A percentile compares a stretch with the other conserved stretches of the same genome.
Evolutionary conservation across 2,113 vertebrate species (phyloP).

Genomic region (Pionites leucogaster): DNA sequence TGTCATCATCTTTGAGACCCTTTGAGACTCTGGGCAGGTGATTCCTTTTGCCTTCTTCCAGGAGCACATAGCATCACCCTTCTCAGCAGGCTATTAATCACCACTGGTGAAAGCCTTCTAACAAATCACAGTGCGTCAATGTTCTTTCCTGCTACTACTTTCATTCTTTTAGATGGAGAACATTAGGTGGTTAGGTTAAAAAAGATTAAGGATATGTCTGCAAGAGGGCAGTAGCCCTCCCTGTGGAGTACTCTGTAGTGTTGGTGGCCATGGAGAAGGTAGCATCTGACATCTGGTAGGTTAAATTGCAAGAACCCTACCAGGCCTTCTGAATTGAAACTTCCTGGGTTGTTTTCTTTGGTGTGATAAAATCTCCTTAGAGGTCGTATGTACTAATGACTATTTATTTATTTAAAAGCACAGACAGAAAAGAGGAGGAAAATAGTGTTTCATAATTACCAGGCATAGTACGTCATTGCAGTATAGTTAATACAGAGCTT

Average conservation of each 20-base stretch:
- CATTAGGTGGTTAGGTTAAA: neutral
- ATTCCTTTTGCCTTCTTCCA: neutral
- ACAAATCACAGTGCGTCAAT: neutral
- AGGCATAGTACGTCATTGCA: fast-evolving
- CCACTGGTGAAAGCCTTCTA: neutral
- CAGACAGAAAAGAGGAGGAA: neutral
- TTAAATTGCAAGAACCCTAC: neutral
- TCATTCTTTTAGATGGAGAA: neutral
- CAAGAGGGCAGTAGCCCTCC: neutral
- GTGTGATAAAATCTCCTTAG: neutral
- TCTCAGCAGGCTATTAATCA: neutral
- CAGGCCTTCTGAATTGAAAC: neutral
- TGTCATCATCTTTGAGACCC: neutral
- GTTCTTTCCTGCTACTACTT: neutral
- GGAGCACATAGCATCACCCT: neutral
- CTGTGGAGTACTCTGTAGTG: neutral
- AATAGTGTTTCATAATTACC: neutral
- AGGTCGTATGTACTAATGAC: neutral
- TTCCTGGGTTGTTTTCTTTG: neutral
- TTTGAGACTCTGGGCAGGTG: neutral
- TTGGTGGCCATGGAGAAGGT: neutral
- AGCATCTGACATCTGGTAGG: neutral
- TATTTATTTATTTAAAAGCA: neutral
- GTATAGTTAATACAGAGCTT: neutral
- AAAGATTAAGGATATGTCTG: neutral